phyloP scores from a whole-genome alignment of 2,888 invertebrate species.

The Coleophora flavipennella region DNA sequence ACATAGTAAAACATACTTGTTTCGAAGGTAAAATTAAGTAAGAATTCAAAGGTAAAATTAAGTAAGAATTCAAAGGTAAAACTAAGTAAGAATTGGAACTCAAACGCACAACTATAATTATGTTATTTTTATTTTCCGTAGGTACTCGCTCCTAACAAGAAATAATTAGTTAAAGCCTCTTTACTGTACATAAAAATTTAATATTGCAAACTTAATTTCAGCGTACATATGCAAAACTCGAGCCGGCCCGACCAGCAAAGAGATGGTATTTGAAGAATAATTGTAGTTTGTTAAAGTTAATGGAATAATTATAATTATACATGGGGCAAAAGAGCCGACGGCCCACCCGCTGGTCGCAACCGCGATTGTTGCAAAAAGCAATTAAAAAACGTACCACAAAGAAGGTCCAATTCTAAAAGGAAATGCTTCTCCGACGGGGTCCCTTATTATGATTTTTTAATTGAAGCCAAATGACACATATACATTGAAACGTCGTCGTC shows the following conservation, averaged over 20 bases:
- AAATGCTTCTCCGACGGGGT: slow-evolving; percentile 30
- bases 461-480: slow-evolving; percentile 23
- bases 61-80: no score
- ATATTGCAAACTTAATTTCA: neutral
- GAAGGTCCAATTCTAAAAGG: slow-evolving; percentile 44
- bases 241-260: slow-evolving; percentile 31
- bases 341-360: slow-evolving; percentile 60
- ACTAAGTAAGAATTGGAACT: no score
- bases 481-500: slow-evolving; percentile 2
- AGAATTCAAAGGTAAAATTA: no score
- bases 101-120: neutral
- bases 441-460: slow-evolving; percentile 41
- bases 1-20: no score
- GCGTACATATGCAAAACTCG: slow-evolving; percentile 16
- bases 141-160: neutral
- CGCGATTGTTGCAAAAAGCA: slow-evolving; percentile 66
- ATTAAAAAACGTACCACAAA: slow-evolving; percentile 57
- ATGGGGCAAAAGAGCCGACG: slow-evolving; percentile 55
- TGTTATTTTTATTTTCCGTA: neutral
- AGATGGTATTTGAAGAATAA: slow-evolving; percentile 54
- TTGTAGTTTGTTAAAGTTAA: slow-evolving; percentile 61
- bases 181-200: neutral
- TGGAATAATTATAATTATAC: slow-evolving; percentile 70
- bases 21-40: no score
- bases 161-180: neutral